phyloP scores from a whole-genome alignment of 2,113 vertebrate genomes.

The human (Homo sapiens) region DNA sequence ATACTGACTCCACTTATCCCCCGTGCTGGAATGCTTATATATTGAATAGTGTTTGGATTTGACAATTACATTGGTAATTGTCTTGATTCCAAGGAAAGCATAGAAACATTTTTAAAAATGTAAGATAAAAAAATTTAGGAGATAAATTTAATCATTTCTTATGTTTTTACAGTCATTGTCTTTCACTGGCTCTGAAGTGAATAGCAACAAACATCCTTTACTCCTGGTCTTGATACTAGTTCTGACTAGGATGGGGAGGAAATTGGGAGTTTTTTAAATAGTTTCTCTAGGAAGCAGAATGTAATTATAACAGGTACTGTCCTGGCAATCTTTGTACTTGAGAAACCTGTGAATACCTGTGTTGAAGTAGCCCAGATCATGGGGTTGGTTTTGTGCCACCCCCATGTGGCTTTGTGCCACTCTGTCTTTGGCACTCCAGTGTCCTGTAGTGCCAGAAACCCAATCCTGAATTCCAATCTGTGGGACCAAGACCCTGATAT shows the following conservation, averaged over 20 bases:
- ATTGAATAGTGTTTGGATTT: not conserved
- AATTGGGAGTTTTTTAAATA: not conserved
- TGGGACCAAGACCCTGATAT: not conserved
- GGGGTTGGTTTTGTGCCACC: not conserved
- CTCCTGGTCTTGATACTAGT: not conserved
- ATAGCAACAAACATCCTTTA: not conserved
- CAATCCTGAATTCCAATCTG: not conserved
- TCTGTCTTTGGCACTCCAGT: not conserved
- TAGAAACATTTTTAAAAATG: not conserved
- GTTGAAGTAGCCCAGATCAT: not conserved
- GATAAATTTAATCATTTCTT: not conserved
- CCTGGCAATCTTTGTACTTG: not conserved
- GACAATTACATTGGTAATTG: not conserved
- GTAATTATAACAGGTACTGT: not conserved
- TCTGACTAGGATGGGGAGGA: not conserved
- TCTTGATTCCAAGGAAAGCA: not conserved
- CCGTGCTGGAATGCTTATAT: not conserved
- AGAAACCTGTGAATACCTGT: accelerated
- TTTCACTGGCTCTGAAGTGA: not conserved
- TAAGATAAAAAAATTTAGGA: not conserved
- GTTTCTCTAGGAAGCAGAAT: not conserved
- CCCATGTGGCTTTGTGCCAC: not conserved
- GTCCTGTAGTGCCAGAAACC: not conserved
- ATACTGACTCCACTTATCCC: not conserved
- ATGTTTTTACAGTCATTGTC: not conserved